Evolutionary conservation across 1,140 invertebrate species (phyloP).

Genomic region (Dufourea novaeangliae): DNA sequence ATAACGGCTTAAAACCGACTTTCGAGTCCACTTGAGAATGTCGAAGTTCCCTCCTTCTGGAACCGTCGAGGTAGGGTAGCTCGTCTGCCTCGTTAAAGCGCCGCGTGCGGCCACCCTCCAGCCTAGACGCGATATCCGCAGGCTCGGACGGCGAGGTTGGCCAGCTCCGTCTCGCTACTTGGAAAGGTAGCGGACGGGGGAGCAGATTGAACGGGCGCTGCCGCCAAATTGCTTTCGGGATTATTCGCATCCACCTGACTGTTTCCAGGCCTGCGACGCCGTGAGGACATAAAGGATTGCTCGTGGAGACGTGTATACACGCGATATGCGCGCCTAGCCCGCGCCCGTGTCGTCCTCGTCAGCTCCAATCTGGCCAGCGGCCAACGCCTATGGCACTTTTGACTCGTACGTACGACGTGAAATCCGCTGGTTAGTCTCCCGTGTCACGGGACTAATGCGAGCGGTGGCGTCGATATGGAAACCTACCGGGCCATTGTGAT

Average conservation of each 20-base stretch:
- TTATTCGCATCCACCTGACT: slow-evolving; percentile 68
- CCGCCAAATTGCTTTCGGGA: slow-evolving; percentile 75
- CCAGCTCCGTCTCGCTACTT: slow-evolving; percentile 25
- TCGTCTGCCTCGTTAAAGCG: slow-evolving; percentile 52
- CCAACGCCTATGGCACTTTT: slow-evolving; percentile 66
- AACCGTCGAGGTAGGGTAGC: too few relatives aligned
- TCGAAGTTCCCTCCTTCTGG: slow-evolving; percentile 56
- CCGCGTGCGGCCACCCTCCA: too few relatives aligned
- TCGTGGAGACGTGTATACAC: slow-evolving; percentile 42
- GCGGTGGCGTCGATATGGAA: slow-evolving; percentile 21
- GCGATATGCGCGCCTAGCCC: slow-evolving; percentile 49
- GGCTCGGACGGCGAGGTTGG: not conserved
- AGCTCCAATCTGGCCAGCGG: slow-evolving; percentile 60
- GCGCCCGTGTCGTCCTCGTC: slow-evolving; percentile 57
- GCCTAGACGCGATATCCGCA: slow-evolving; percentile 38
- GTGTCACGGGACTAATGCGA: slow-evolving; percentile 29
- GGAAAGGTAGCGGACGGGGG: not conserved
- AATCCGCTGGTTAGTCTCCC: slow-evolving; percentile 6
- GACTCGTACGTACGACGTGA: slow-evolving; percentile 34
- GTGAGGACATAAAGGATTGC: slow-evolving; percentile 42
- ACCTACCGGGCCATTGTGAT: slow-evolving; percentile 24
- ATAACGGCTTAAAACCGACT: slow-evolving; percentile 60
- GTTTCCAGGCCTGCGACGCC: slow-evolving; percentile 44
- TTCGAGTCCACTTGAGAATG: slow-evolving; percentile 54
- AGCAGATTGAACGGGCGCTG: slow-evolving; percentile 45